These are phyloP conservation scores for Neolamprologus devosi DNA, from an alignment of 2,113 vertebrate species.

Conservation along the genomic window DNA sequence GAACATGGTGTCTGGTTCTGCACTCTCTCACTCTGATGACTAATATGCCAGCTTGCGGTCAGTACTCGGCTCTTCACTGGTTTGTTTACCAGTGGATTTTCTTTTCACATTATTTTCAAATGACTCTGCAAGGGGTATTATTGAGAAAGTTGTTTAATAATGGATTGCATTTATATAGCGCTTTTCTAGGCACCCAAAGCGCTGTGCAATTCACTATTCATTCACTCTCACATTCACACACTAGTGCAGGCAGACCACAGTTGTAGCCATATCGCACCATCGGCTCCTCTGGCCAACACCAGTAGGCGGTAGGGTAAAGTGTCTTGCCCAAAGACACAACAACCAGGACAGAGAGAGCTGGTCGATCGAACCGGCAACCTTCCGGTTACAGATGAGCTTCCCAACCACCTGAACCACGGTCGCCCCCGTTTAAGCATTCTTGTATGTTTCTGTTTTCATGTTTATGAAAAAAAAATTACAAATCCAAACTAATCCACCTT, in stretches of 20 bases:
- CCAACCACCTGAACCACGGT: not conserved
- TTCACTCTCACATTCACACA: not conserved
- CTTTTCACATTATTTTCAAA: not conserved
- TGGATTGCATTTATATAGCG: not conserved
- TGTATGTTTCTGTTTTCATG: not conserved
- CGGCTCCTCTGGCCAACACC: not conserved
- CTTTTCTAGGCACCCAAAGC: not conserved
- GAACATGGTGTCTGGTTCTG: constrained; percentile 97
- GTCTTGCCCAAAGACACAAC: not conserved
- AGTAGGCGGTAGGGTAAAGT: not conserved
- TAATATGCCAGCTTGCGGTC: constrained; percentile 90
- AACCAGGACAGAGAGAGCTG: not conserved
- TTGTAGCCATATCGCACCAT: not conserved
- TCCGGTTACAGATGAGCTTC: not conserved
- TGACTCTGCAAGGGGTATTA: not conserved
- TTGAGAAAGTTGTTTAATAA: not conserved
- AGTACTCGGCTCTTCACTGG: constrained; percentile 54
- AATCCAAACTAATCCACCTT: not conserved
- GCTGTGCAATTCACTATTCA: not conserved
- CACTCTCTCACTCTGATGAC: constrained; percentile 98
- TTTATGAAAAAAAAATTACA: not conserved
- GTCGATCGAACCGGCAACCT: not conserved
- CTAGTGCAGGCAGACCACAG: not conserved
- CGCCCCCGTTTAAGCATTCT: not conserved
- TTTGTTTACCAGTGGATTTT: not conserved